Evolutionary conservation across 2,113 vertebrate genomes (phyloP).

Genomic region (Rhinolophus ferrumequinum): DNA sequence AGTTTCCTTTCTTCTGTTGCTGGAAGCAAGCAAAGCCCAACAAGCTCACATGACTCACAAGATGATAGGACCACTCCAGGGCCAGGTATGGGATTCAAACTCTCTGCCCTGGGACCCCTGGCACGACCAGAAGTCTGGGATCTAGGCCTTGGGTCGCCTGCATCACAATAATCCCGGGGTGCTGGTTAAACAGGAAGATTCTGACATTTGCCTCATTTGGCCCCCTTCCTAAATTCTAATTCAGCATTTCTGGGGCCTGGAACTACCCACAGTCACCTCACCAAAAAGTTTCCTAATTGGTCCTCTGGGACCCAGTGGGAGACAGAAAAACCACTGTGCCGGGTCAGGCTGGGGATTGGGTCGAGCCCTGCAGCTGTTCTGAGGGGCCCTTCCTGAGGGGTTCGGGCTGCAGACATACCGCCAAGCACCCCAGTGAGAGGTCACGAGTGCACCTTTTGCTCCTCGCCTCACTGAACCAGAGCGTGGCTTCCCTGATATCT

Average conservation of each 20-base stretch:
- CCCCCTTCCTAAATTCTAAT: neutral
- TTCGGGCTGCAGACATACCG: neutral
- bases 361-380: neutral
- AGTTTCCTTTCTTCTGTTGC: neutral
- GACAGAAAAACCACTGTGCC: neutral
- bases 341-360: neutral
- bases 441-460: neutral
- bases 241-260: slow-evolving; percentile 32
- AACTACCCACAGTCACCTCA: neutral
- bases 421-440: neutral
- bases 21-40: neutral
- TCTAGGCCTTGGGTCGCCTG: neutral
- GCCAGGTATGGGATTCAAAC: neutral
- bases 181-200: neutral
- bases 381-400: neutral
- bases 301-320: slow-evolving; percentile 24
- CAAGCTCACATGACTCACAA: neutral
- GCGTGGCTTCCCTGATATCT: neutral
- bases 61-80: neutral
- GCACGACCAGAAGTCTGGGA: neutral
- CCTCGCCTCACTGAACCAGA: neutral
- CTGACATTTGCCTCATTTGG: neutral
- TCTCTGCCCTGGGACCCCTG: neutral
- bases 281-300: slow-evolving; percentile 17
- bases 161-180: neutral